Evolutionary conservation across 2,888 invertebrate species (phyloP).

Genomic region (Clanis bilineata): DNA sequence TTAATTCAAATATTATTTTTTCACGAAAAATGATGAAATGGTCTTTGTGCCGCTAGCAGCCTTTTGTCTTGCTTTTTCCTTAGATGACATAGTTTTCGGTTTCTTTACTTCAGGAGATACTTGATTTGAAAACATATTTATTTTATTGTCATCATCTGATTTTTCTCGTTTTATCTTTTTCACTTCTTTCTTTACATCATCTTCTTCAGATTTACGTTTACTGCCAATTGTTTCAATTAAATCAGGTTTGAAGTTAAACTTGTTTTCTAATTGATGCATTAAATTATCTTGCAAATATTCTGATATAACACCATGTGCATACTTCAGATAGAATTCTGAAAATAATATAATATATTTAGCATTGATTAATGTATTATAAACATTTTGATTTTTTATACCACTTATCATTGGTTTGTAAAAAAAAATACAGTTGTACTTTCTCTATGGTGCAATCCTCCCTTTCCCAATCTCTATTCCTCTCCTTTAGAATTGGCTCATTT

Average conservation of each 20-base stretch:
- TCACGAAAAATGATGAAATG: constrained; percentile 90
- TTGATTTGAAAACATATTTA: constrained; percentile 49
- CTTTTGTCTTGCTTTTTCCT: constrained; percentile 89
- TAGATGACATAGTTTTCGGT: constrained; percentile 82
- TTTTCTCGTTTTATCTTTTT: constrained; percentile 66
- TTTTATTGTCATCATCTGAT: constrained; percentile 49
- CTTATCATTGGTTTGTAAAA: too few species aligned
- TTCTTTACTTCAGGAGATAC: constrained; percentile 67
- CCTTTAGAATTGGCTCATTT: too few species aligned
- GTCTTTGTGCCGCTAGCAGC: constrained; percentile 91
- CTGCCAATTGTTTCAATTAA: constrained; percentile 69
- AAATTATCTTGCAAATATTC: constrained; percentile 89
- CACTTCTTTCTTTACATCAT: constrained; percentile 52
- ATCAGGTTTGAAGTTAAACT: constrained; percentile 85
- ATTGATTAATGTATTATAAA: too few species aligned
- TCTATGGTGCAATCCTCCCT: too few species aligned
- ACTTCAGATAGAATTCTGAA: constrained; percentile 85
- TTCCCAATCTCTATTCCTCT: too few species aligned
- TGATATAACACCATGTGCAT: constrained; percentile 90
- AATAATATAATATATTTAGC: constrained; percentile 28
- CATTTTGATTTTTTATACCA: too few species aligned
- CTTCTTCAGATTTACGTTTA: constrained; percentile 79
- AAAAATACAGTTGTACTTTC: too few species aligned
- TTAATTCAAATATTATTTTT: constrained; percentile 64
- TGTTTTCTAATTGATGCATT: constrained; percentile 83